Evolutionary conservation across 2,797 vertebrate species (phyloP).

Genomic region (Microtus californicus): DNA sequence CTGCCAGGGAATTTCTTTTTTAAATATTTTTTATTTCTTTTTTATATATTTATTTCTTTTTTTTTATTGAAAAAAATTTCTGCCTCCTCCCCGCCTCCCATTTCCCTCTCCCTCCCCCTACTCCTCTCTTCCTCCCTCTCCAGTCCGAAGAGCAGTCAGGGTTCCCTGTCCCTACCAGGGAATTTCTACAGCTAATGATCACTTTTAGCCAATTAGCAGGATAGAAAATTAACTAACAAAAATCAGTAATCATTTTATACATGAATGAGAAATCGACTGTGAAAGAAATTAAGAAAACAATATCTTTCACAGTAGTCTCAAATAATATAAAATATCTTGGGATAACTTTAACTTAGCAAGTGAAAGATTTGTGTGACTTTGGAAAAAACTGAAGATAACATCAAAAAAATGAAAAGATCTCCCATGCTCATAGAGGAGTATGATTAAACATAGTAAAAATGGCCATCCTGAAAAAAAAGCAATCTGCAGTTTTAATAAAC

Average conservation of each 20-base stretch:
- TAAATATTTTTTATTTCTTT: no score
- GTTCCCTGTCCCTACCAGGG: background rate
- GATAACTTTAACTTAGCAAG: background rate
- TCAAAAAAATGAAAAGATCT: background rate
- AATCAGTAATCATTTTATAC: background rate
- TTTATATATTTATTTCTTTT: no score
- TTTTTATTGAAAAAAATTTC: no score
- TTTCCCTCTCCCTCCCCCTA: no score
- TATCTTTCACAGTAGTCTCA: background rate
- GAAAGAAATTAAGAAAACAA: background rate
- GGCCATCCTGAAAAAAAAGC: background rate
- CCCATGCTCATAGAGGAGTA: no score
- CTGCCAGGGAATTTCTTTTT: background rate
- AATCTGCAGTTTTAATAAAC: background rate
- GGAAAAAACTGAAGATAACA: background rate
- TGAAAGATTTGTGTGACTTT: background rate
- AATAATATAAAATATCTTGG: background rate
- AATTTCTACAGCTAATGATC: background rate
- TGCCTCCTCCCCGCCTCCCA: no score
- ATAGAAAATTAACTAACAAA: background rate
- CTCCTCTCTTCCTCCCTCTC: no score
- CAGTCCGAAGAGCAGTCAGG: no score
- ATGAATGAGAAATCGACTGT: background rate
- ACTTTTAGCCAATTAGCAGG: background rate
- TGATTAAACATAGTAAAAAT: background rate